Conservation (phyloP, 1,140 invertebrate species). For the Hormaphis cornu region DNA sequence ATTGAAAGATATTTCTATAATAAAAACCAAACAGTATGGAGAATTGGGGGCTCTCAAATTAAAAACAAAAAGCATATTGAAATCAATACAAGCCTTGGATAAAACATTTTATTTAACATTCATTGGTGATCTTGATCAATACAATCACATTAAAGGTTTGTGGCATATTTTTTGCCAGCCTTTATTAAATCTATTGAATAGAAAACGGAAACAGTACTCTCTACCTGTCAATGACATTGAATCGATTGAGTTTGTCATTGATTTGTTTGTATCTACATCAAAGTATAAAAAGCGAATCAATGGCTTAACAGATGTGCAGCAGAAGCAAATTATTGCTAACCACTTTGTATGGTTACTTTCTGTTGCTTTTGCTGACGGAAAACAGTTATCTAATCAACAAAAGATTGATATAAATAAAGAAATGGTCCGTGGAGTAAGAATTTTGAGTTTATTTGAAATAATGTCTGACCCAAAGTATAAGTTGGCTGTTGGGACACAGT, state of each 20-base stretch:
- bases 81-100: neutral
- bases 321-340: neutral
- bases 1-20: constrained; percentile 48
- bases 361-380: neutral
- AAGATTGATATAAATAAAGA: constrained; percentile 30
- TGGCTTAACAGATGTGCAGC: neutral
- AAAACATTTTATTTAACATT: neutral
- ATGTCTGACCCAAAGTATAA: neutral
- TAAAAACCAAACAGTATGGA: constrained; percentile 47
- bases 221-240: constrained; percentile 6
- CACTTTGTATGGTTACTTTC: neutral
- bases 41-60: neutral
- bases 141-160: neutral
- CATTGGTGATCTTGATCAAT: neutral
- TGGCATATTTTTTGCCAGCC: neutral
- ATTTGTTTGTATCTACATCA: neutral
- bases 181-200: neutral
- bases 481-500: neutral
- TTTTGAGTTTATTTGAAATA: neutral
- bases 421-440: neutral
- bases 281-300: neutral
- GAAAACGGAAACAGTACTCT: neutral
- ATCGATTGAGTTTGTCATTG: neutral
- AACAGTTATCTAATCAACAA: neutral
- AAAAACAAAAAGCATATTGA: neutral